phyloP scores from a whole-genome alignment of 2,888 invertebrate species.

The Ceraclea dissimilis region DNA sequence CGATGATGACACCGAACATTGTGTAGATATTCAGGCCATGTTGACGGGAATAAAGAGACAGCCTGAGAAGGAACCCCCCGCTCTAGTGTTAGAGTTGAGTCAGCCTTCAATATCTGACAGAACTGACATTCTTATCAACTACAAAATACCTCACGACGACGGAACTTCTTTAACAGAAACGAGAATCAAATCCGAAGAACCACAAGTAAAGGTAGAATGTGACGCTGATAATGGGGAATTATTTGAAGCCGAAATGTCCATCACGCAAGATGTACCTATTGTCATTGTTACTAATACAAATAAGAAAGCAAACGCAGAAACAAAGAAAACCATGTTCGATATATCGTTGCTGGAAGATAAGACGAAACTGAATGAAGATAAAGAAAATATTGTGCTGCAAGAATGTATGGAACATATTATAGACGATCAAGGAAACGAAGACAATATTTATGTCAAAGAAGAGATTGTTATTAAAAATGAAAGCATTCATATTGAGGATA shows the following conservation, averaged over 20 bases:
- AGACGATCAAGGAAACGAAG: neutral
- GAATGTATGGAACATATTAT: constrained; percentile 1
- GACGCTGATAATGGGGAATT: constrained; percentile 5
- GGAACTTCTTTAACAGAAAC: neutral
- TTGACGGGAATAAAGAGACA: constrained; percentile 6
- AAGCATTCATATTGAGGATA: neutral
- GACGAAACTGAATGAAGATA: constrained; percentile 9
- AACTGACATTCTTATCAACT: constrained; percentile 23
- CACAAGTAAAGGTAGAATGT: neutral
- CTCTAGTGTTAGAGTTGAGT: constrained; percentile 10
- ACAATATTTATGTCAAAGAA: neutral
- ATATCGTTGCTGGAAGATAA: neutral
- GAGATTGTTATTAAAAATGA: neutral
- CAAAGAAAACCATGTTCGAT: neutral
- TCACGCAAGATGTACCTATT: constrained; percentile 12
- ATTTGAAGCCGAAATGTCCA: constrained; percentile 19
- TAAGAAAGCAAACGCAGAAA: constrained; percentile 4
- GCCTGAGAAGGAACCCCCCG: constrained; percentile 6
- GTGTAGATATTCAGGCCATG: constrained; percentile 14
- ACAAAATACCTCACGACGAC: constrained; percentile 12
- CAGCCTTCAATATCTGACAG: constrained; percentile 17
- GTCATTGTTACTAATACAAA: neutral
- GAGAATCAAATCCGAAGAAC: neutral
- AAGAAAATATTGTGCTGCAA: constrained; percentile 15
- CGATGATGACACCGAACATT: constrained; percentile 18